These are phyloP conservation scores for Dreissena rostriformis DNA, from an alignment of 1,140 invertebrate genomes.

Conservation along the genomic window DNA sequence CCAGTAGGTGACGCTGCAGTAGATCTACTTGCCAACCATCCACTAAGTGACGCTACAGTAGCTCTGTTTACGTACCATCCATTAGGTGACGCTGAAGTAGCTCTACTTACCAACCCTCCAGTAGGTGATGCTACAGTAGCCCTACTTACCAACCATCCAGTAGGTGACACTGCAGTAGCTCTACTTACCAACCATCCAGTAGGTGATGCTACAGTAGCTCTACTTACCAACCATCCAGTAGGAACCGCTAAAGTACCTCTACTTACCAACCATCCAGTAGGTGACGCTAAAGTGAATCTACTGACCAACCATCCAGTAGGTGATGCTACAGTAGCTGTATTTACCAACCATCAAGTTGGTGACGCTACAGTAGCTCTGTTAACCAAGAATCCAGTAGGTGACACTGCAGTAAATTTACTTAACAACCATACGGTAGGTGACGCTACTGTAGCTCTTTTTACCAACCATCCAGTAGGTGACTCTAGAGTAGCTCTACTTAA, in stretches of 20 bases:
- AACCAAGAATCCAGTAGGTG: conserved; percentile 54
- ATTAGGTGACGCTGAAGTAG: conserved; percentile 29
- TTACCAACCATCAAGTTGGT: conserved; percentile 56
- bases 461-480: conserved; percentile 55
- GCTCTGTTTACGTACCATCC: conserved; percentile 52
- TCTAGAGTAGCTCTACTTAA: conserved; percentile 28
- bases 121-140: conserved; percentile 24
- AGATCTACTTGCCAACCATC: conserved; percentile 54
- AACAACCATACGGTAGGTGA: conserved; percentile 54
- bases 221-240: conserved; percentile 58
- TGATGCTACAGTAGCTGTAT: background rate
- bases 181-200: conserved; percentile 57
- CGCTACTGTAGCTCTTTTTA: conserved; percentile 15
- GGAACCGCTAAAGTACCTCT: background rate
- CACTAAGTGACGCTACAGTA: conserved; percentile 34
- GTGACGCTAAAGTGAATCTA: background rate
- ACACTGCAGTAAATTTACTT: conserved; percentile 34
- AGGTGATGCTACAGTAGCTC: conserved; percentile 11
- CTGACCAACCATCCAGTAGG: conserved; percentile 57
- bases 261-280: conserved; percentile 58
- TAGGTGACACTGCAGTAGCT: conserved; percentile 21
- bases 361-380: conserved; percentile 6
- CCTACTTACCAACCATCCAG: conserved; percentile 56
- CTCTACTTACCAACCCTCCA: conserved; percentile 55
- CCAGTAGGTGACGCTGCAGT: conserved; percentile 39